Evolutionary conservation across 2,888 invertebrate species (phyloP).

Genomic region (Agrotis exclamationis): DNA sequence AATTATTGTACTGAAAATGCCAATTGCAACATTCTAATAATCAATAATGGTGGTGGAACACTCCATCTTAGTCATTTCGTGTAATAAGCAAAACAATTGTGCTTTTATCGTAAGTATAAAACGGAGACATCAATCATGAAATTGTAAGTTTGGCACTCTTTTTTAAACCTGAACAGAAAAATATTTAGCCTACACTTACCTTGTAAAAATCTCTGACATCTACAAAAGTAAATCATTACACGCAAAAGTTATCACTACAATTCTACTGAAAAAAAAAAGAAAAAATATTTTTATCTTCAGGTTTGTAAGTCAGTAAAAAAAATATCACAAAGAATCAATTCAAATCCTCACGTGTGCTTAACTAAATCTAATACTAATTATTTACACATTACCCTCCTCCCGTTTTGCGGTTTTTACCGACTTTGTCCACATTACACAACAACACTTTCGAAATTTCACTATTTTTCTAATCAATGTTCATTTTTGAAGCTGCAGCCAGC

Average conservation of each 20-base stretch:
- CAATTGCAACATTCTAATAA: background rate
- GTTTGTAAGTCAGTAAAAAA: conserved; percentile 62
- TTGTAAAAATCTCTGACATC: conserved; percentile 13
- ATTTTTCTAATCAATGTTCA: conserved; percentile 74
- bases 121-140: conserved; percentile 34
- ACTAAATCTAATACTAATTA: conserved; percentile 75
- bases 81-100: conserved; percentile 53
- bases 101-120: conserved; percentile 48
- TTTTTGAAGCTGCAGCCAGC: conserved; percentile 76
- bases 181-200: conserved; percentile 43
- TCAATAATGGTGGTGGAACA: conserved; percentile 39
- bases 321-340: conserved; percentile 80
- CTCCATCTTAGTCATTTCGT: conserved; percentile 29
- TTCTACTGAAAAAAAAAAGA: conserved; percentile 8
- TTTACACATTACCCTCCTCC: conserved; percentile 84
- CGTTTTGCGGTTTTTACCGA: conserved; percentile 67
- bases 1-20: no score
- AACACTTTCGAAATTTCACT: conserved; percentile 79
- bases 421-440: conserved; percentile 73
- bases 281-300: conserved; percentile 59
- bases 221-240: conserved; percentile 39
- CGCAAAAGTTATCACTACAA: conserved; percentile 34
- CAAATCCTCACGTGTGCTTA: conserved; percentile 88
- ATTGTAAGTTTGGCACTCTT: conserved; percentile 65
- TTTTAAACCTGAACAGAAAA: conserved; percentile 62